Evolutionary conservation across 2,797 vertebrate genomes (phyloP).

Genomic region (Pteronotus mesoamericanus): DNA sequence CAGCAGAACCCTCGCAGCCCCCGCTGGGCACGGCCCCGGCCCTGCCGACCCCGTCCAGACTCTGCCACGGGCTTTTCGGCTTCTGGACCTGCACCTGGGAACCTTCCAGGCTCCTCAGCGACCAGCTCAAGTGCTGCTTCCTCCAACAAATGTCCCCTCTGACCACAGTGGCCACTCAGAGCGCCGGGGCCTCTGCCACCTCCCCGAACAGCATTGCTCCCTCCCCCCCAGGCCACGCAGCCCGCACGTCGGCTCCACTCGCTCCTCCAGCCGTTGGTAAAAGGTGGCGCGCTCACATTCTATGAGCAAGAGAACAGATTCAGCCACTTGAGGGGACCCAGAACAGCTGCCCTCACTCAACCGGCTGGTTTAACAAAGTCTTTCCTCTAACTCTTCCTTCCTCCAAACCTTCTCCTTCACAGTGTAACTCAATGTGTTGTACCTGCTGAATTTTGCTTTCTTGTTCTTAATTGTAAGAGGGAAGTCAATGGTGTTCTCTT

Average conservation of each 20-base stretch:
- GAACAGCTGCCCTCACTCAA: background rate
- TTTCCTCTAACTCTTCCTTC: background rate
- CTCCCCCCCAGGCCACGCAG: background rate
- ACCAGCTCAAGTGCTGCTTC: background rate
- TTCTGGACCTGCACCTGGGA: background rate
- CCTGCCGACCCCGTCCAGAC: background rate
- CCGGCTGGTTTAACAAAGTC: background rate
- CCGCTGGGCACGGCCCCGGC: background rate
- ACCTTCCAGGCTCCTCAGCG: background rate
- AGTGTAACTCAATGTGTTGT: background rate
- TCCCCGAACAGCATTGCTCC: background rate
- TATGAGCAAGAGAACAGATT: background rate
- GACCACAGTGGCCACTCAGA: background rate
- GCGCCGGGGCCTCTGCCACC: background rate
- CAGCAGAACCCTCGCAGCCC: background rate
- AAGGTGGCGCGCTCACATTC: background rate
- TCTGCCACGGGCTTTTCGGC: accelerated
- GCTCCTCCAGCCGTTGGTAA: background rate
- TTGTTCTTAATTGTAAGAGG: background rate
- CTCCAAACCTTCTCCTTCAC: background rate
- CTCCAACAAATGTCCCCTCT: background rate
- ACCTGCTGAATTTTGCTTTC: background rate
- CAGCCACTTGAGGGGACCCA: background rate
- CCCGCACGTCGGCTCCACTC: background rate
- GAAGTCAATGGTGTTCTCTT: background rate